phyloP scores from a whole-genome alignment of 1,140 invertebrate genomes.

The Agraylea sexmaculata region DNA sequence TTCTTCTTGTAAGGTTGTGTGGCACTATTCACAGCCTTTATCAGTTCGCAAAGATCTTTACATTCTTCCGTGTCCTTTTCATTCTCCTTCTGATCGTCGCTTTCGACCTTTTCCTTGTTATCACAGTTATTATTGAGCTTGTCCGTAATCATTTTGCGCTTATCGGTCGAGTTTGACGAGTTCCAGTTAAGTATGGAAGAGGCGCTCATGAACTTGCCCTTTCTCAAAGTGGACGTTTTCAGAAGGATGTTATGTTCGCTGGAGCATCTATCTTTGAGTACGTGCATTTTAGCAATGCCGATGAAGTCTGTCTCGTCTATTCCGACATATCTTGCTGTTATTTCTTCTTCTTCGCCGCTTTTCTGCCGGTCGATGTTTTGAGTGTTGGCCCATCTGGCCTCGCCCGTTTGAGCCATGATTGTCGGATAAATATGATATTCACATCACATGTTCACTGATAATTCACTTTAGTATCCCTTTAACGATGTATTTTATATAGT shows the following conservation, averaged over 20 bases:
- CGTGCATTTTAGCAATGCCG: conserved; percentile 36
- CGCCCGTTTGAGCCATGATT: background rate
- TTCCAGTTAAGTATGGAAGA: conserved; percentile 29
- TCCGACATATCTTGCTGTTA: conserved; percentile 35
- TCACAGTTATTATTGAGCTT: conserved; percentile 32
- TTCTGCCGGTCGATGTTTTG: conserved; percentile 3
- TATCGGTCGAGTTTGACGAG: conserved; percentile 19
- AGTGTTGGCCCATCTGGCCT: conserved; percentile 2
- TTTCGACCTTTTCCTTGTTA: conserved; percentile 19
- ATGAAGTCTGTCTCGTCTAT: conserved; percentile 34
- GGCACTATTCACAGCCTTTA: conserved; percentile 30
- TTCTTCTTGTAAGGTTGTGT: conserved; percentile 34
- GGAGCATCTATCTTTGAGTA: conserved; percentile 37
- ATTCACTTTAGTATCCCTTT: too few relatives aligned
- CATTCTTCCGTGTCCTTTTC: conserved; percentile 8
- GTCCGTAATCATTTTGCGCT: conserved; percentile 21
- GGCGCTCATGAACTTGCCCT: conserved; percentile 25
- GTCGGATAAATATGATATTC: too few relatives aligned
- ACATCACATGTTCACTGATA: too few relatives aligned
- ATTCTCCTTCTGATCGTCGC: background rate
- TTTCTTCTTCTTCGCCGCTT: conserved; percentile 35
- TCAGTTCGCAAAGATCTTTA: conserved; percentile 18
- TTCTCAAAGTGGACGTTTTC: conserved; percentile 32
- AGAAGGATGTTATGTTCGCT: conserved; percentile 38
- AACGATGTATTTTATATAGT: too few relatives aligned